Evolutionary conservation across 2,113 vertebrate species (phyloP), one percentile per base, ranked within the genome.

Genomic region (Athene noctua): DNA sequence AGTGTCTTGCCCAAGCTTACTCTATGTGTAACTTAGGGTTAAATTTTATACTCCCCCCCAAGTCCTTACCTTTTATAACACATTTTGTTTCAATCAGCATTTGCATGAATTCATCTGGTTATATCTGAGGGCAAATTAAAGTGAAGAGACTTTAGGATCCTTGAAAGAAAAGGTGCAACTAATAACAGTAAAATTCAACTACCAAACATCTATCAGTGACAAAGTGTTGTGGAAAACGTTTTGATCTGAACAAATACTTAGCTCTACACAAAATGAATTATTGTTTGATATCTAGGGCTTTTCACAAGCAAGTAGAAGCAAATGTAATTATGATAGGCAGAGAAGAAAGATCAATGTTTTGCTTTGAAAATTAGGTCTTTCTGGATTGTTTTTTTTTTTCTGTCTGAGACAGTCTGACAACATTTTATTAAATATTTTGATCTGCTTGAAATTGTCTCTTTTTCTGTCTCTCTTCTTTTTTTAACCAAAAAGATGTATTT

Each of bases 311-410:
- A 92, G 47, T 72, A 77, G 70, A 79, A 96, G 75, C 55, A 71
- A 95, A 95, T 30, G 72, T 80, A 71, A 85, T 87, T 91, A 75
- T 68, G 57, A 90, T 38, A 75, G 87, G 44, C 84, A 87, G 70
- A 72, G 36, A 79, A 72, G 73, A 94, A 87, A 92, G 84, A 92
- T 77, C 47, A 80, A 47, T 59, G 44, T 89, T 97, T 92, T 94
- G 7, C 80, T 94, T 94, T 75, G 70, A 94, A 92, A 95, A 91
- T 91, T 72, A 85, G 34, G 15, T 44, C 61, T 72, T 92, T 96
- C 68, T 63, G 13, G 32, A 15, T 71, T 92, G 65, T 65, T 95
- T 94, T 90, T 90, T 65, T 95, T 94, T 90, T 90, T 58, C 90
- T 93, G 92, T 81, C 71, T 73, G 40, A 94, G 26, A 54, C 13